Base-by-base conservation (phyloP, 2,888 invertebrate species). In the Gandaritis pyraliata region DNA sequence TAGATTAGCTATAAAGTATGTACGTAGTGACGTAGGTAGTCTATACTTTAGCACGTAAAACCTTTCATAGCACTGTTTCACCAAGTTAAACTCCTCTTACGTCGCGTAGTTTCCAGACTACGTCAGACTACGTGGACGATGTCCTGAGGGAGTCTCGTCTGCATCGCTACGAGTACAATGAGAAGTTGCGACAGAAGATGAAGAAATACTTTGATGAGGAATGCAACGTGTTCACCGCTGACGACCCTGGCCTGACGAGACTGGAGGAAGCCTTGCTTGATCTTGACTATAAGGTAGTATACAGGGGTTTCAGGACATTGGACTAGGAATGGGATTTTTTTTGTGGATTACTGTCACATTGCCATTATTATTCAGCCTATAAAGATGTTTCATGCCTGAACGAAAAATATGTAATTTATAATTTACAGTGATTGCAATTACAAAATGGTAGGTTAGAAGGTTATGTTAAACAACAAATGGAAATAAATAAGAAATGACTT, bases 191-290 rank as follows among this genome's bases (percentile, higher is more conserved):
- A 16, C 70, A 73, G 43, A 83, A 80, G 68, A 83, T 90, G 86
- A 75, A 81, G 72, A 73, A 76, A 64, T 87, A 77, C 72, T 86
- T 88, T 53, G 85, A 84, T 0, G 85, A 88, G n/a, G 88, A 90
- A 33, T 87, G 86, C 70, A 71, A 78, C 2, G 86, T 83, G 1
- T 90, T 81, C 72, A 66, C 75, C 0, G 80, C 84, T 0, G 87
- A 86, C 1, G 91, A 92, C 66, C 85, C 87, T 0, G 83, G 82
- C 0, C 69, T 88, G 41, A 23, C 75, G 30, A 82, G 74, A 1
- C 65, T 90, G 45, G 81, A 88, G 62, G 85, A 87, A 0, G 87
- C 89, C 0, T 66, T 92, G 47, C 62, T 72, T 10, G 72, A 63
- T 18, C 49, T 85, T 0, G 85, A 89, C 46, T 65, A 81, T 61